Base-by-base conservation (phyloP, 2,113 vertebrate species). In the Acanthochromis polyacanthus region DNA sequence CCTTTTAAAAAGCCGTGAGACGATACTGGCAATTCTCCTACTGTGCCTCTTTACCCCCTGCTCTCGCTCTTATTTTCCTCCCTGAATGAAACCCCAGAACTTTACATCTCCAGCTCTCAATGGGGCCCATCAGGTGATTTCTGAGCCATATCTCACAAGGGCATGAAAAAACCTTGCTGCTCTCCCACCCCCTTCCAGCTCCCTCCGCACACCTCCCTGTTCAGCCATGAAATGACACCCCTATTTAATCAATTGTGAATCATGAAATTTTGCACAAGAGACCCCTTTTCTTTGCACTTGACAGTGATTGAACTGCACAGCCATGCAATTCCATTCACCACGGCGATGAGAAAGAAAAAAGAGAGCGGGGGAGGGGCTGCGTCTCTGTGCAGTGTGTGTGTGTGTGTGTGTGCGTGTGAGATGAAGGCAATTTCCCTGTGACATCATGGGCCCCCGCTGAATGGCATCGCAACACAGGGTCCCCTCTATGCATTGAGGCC, bases 271-370 rank as follows among this genome's bases (percentile, higher is more conserved):
- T 91, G 90, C 93, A 93, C 91, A 90, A 92, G 93, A 93, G 90
- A 89, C 89, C 83, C 86, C 85, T 92, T 93, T 91, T 89, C 88
- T 90, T 86, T 82, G 82, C 80, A 90, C 87, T 93, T 93, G 93
- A 94, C 93, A 94, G 91, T 93, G 91, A 94, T 94, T 92, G 93
- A 93, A 93, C 89, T 88, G 92, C 93, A 94, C 92, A 94, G 93
- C 91, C 92, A 92, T 92, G 93, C 89, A 89, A 92, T 92, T 88
- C 88, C 90, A 92, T 93, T 93, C 91, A 93, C 88, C 89, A 90
- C 87, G 61, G 86, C 79, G 57, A 87, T 87, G 88, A 84, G 89
- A 90, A 36, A 91, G 78, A 89, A 89, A 91, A 30, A 30, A 67
- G 85, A 16, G 70, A 73, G 78, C 5, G 73, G 77, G 80, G 89